These are phyloP conservation scores for Teinopalpus imperialis DNA, from an alignment of 2,888 invertebrate genomes.

Conservation along the genomic window DNA sequence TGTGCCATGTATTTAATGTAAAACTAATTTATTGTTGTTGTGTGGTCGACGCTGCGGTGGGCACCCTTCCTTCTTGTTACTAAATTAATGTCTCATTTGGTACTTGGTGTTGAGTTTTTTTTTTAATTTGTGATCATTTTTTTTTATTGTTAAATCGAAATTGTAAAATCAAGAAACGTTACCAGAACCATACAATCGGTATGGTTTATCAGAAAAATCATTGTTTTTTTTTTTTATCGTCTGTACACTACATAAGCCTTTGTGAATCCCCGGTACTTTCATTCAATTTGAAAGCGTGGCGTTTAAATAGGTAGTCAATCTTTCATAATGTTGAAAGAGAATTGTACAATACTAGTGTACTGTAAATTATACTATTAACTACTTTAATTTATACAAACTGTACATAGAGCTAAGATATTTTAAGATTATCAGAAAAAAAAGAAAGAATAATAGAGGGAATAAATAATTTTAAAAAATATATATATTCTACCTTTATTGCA, in stretches of 20 bases:
- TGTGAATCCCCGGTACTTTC: conserved; percentile 38
- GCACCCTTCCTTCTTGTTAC: conserved; percentile 55
- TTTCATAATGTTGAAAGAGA: conserved; percentile 63
- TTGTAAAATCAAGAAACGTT: conserved; percentile 60
- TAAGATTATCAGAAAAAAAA: conserved; percentile 73
- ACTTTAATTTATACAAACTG: conserved; percentile 80
- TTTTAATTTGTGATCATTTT: conserved; percentile 57
- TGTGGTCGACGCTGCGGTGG: conserved; percentile 48
- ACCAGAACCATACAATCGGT: conserved; percentile 50
- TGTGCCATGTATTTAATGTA: conserved; percentile 80
- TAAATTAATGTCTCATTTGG: conserved; percentile 68
- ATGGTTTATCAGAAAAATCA: conserved; percentile 43
- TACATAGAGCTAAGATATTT: conserved; percentile 76
- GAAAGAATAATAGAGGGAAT: conserved; percentile 77
- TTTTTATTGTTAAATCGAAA: conserved; percentile 42
- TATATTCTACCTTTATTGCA: conserved; percentile 50
- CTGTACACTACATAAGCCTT: conserved; percentile 36
- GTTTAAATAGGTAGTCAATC: conserved; percentile 57
- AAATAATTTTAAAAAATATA: conserved; percentile 64
- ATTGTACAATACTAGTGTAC: conserved; percentile 77
- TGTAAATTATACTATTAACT: conserved; percentile 71
- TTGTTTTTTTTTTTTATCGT: conserved; percentile 41
- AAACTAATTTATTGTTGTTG: conserved; percentile 69
- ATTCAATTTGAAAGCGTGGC: conserved; percentile 41
- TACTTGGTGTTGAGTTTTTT: conserved; percentile 74